Conservation (phyloP, 2,797 vertebrate genomes). For the Trachops cirrhosus region DNA sequence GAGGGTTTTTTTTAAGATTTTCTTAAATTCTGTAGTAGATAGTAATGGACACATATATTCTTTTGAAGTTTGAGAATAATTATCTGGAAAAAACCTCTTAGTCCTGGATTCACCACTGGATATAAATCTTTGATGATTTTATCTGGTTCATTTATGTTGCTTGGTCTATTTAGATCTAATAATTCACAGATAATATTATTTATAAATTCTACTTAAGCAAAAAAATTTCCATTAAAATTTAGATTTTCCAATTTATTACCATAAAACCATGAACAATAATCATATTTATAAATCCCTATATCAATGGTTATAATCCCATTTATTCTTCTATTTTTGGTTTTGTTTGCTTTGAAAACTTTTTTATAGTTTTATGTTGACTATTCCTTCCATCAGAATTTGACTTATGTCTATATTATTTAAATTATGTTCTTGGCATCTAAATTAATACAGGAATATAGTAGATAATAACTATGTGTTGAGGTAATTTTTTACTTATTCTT, state of each 20-base stretch:
- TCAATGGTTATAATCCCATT: neutral
- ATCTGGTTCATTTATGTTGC: neutral
- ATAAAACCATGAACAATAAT: neutral
- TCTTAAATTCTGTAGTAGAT: neutral
- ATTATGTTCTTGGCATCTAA: neutral
- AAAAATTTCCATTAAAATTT: neutral
- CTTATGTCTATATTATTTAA: neutral
- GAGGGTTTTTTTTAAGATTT: neutral
- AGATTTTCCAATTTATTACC: neutral
- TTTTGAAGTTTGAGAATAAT: neutral
- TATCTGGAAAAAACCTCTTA: neutral
- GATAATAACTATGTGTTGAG: neutral
- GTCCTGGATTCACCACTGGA: neutral
- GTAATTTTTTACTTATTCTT: neutral
- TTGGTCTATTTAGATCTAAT: neutral
- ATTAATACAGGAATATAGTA: neutral
- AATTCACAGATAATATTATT: neutral
- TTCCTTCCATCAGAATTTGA: neutral
- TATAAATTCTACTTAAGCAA: neutral
- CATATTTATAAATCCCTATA: neutral
- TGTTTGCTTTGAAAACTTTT: neutral
- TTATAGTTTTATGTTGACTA: neutral
- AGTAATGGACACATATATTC: neutral
- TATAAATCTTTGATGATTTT: neutral
- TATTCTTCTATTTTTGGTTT: neutral